These are phyloP conservation scores for Drosophila lini DNA, from an alignment of 1,140 invertebrate species.

Conservation along the genomic window DNA sequence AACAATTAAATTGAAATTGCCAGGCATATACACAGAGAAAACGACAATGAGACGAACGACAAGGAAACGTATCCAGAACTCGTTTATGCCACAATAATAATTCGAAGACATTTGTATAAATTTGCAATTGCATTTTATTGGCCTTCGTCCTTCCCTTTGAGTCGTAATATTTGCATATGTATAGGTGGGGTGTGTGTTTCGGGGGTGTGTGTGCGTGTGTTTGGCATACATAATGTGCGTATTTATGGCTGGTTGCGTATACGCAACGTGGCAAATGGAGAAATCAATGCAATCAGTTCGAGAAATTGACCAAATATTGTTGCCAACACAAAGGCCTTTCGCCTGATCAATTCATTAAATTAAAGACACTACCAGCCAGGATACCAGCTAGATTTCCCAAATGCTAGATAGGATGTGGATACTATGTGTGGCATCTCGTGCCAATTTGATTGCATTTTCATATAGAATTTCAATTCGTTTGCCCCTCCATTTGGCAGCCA, in stretches of 20 bases:
- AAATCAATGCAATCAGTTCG: slow-evolving; percentile 54
- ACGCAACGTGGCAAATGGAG: slow-evolving; percentile 48
- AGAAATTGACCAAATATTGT: slow-evolving; percentile 50
- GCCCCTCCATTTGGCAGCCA: slow-evolving; percentile 31
- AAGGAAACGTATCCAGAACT: slow-evolving; percentile 40
- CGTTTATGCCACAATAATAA: slow-evolving; percentile 69
- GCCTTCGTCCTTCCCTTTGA: slow-evolving; percentile 38
- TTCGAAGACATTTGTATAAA: slow-evolving; percentile 76
- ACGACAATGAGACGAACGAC: slow-evolving; percentile 44
- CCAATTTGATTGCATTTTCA: slow-evolving; percentile 1
- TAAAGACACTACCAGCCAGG: neutral
- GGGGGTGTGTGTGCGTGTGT: slow-evolving; percentile 13
- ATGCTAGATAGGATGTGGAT: neutral
- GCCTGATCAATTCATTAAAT: slow-evolving; percentile 27
- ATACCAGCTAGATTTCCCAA: neutral
- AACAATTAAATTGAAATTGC: slow-evolving; percentile 77
- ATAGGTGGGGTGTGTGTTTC: slow-evolving; percentile 1
- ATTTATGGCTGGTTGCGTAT: slow-evolving; percentile 51
- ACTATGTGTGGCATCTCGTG: neutral
- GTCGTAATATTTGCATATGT: slow-evolving; percentile 71
- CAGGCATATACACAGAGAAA: slow-evolving; percentile 19
- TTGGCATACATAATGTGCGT: slow-evolving; percentile 42
- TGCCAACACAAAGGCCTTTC: slow-evolving; percentile 27
- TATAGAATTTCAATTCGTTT: slow-evolving; percentile 7
- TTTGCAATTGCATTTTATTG: slow-evolving; percentile 81